Evolutionary conservation across 2,113 vertebrate species (phyloP).

Genomic region (Oreocharis arfaki): DNA sequence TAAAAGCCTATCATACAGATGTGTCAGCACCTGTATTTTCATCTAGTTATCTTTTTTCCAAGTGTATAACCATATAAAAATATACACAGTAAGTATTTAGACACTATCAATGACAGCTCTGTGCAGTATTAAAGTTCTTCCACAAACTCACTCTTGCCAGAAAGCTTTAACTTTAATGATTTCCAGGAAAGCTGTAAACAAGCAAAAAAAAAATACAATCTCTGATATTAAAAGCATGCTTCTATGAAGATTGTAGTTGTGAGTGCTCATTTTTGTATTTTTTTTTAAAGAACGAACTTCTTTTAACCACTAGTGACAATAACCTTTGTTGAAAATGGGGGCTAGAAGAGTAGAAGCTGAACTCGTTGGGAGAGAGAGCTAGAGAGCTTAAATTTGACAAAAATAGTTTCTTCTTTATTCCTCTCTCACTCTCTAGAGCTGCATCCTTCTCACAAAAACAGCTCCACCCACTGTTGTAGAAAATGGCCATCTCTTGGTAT

Average conservation of each 20-base stretch:
- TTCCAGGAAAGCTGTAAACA: background rate
- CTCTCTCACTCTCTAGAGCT: background rate
- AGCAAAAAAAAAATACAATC: background rate
- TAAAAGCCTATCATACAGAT: background rate
- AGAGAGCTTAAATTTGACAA: background rate
- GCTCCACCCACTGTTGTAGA: background rate
- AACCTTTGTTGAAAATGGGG: background rate
- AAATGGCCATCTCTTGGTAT: background rate
- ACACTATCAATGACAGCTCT: background rate
- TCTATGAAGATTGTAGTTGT: background rate
- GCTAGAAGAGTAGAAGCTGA: background rate
- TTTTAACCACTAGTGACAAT: background rate
- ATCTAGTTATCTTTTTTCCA: background rate
- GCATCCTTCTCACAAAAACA: background rate
- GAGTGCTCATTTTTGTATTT: background rate
- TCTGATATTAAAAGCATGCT: background rate
- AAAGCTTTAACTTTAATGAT: background rate
- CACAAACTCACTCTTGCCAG: background rate
- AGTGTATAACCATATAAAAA: background rate
- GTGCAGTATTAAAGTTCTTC: background rate
- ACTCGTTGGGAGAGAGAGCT: background rate
- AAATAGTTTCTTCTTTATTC: background rate
- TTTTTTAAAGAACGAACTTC: background rate
- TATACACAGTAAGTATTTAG: background rate
- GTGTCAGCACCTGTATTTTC: background rate